phyloP scores from a whole-genome alignment of 2,113 vertebrate species.

The Cheirogaleus medius region DNA sequence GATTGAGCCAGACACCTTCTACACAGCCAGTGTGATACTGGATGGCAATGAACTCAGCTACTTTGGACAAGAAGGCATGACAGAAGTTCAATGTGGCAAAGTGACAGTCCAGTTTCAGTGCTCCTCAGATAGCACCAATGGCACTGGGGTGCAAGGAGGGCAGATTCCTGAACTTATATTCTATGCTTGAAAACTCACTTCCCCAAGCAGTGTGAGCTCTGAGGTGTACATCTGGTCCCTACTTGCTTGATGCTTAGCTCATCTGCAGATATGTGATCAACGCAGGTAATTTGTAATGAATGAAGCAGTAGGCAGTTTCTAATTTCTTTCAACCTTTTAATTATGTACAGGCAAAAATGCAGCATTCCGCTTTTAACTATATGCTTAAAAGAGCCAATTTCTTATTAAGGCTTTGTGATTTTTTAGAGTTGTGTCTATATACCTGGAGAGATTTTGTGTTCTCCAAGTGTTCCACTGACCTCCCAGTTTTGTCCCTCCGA shows the following conservation, averaged over 20 bases:
- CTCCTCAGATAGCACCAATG: slow-evolving; percentile 98
- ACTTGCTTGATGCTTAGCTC: slow-evolving; percentile 77
- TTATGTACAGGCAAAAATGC: slow-evolving; percentile 78
- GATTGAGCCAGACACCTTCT: slow-evolving; percentile 98
- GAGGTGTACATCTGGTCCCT: slow-evolving; percentile 64
- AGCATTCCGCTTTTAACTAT: slow-evolving; percentile 78
- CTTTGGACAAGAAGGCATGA: slow-evolving; percentile 99
- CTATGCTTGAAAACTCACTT: slow-evolving; percentile 89
- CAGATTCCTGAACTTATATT: slow-evolving; percentile 99
- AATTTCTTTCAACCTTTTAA: slow-evolving; percentile 77
- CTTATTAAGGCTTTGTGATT: slow-evolving; percentile 70
- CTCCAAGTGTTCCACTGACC: slow-evolving; percentile 14
- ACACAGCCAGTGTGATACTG: slow-evolving; percentile 96
- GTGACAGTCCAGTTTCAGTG: slow-evolving; percentile 99
- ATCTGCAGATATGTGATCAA: slow-evolving; percentile 74
- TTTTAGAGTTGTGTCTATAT: slow-evolving; percentile 57
- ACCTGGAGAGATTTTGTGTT: slow-evolving; percentile 23
- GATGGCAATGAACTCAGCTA: slow-evolving; percentile 98
- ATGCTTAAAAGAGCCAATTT: slow-evolving; percentile 72
- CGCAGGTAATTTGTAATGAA: slow-evolving; percentile 77
- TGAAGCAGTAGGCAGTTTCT: slow-evolving; percentile 70
- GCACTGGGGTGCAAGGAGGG: slow-evolving; percentile 97
- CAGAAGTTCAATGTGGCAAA: slow-evolving; percentile 97
- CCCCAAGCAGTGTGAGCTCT: slow-evolving; percentile 42
- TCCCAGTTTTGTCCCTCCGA: slow-evolving; percentile 44